A percentile compares a stretch with the other conserved stretches of the same genome.
phyloP scores from a whole-genome alignment of 2,797 vertebrate genomes.

The Scyliorhinus canicula region DNA sequence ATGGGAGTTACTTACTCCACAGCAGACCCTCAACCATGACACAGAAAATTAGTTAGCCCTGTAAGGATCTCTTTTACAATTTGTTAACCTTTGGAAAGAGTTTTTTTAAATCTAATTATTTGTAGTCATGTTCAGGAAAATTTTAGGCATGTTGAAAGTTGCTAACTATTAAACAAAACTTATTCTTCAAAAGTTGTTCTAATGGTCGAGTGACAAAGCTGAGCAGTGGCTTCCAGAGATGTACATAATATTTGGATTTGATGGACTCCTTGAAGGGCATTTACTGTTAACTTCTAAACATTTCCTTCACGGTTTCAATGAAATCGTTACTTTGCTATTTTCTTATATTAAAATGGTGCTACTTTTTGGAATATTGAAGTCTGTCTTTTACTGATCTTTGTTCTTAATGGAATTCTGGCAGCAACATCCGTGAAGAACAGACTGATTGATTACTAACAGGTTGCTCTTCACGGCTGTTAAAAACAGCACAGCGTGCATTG shows the following conservation, averaged over 20 bases:
- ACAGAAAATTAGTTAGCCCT: not conserved
- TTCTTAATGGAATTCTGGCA: slow-evolving; percentile 29
- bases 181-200: not conserved
- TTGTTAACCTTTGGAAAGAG: not conserved
- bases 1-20: not conserved
- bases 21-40: not conserved
- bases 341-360: not conserved
- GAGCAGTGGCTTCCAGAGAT: not conserved
- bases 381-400: not conserved
- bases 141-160: not conserved
- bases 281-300: not conserved
- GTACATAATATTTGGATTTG: not conserved
- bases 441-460: slow-evolving; percentile 34
- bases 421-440: slow-evolving; percentile 17
- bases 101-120: not conserved
- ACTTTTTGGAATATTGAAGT: not conserved
- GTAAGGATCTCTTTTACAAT: not conserved
- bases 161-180: not conserved
- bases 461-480: slow-evolving; percentile 2
- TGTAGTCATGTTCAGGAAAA: not conserved
- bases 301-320: slow-evolving; percentile 13
- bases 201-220: not conserved
- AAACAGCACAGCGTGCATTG: not conserved
- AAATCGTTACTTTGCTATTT: not conserved
- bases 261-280: not conserved